A percentile compares a stretch with the other conserved stretches of the same genome.
These are phyloP conservation scores for Megalops atlanticus DNA, from an alignment of 2,113 vertebrate genomes.

Conservation along the genomic window DNA sequence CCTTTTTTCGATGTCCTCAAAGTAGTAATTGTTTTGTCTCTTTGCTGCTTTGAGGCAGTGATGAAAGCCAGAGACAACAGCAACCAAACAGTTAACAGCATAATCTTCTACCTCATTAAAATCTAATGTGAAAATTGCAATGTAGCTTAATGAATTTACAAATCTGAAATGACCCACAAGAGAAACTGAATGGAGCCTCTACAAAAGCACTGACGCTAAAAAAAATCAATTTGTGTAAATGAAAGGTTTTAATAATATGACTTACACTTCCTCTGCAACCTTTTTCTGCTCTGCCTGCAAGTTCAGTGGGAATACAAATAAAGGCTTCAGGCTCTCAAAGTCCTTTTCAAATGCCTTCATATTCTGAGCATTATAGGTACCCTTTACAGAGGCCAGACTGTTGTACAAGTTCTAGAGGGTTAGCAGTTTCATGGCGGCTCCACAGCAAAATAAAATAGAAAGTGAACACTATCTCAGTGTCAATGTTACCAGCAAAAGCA, in stretches of 20 bases:
- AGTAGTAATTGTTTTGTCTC: constrained; percentile 24
- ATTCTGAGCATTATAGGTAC: constrained; percentile 4
- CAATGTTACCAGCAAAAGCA: too few relatives aligned
- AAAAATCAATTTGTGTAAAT: constrained; percentile 24
- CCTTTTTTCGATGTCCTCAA: constrained; percentile 19
- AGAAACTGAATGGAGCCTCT: constrained; percentile 21
- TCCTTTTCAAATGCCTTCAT: constrained; percentile 21
- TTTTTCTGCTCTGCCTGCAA: background rate
- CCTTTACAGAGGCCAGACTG: background rate
- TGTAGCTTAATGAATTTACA: constrained; percentile 31
- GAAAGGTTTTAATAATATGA: constrained; percentile 28
- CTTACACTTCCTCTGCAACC: constrained; percentile 18
- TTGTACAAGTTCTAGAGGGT: constrained; percentile 11
- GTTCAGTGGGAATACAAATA: constrained; percentile 9
- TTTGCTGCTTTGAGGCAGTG: background rate
- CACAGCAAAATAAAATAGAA: background rate
- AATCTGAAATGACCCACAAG: constrained; percentile 25
- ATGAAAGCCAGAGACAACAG: constrained; percentile 12
- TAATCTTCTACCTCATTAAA: constrained; percentile 28
- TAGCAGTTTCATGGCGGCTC: background rate
- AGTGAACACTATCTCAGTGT: background rate
- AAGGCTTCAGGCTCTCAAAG: constrained; percentile 13
- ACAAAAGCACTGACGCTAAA: constrained; percentile 12
- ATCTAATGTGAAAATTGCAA: constrained; percentile 12
- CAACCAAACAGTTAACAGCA: background rate